Conservation (phyloP, 2,797 vertebrate genomes). For the Lateolabrax maculatus region DNA sequence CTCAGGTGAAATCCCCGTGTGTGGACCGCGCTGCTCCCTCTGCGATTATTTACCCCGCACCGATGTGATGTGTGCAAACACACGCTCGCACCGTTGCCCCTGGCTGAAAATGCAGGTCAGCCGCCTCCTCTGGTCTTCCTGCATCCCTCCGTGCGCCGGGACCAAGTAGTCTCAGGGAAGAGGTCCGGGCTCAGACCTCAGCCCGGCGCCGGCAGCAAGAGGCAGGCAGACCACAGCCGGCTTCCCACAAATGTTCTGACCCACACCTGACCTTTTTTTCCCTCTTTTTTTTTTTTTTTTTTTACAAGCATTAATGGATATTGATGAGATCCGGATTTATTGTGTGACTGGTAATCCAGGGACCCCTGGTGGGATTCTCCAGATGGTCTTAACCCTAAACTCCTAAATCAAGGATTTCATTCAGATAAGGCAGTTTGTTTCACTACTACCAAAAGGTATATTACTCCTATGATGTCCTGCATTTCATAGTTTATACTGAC, state of each 20-base stretch:
- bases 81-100: slow-evolving; percentile 59
- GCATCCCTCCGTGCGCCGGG: no score
- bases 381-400: slow-evolving; percentile 67
- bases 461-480: neutral
- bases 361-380: slow-evolving; percentile 61
- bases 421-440: slow-evolving; percentile 34
- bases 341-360: slow-evolving; percentile 62
- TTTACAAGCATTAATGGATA: slow-evolving; percentile 58
- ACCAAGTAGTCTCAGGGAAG: slow-evolving; percentile 26
- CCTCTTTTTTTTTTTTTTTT: slow-evolving; percentile 9
- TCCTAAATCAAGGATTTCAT: slow-evolving; percentile 56
- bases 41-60: slow-evolving; percentile 84
- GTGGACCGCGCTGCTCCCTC: slow-evolving; percentile 69
- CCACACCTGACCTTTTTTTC: slow-evolving; percentile 49
- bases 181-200: slow-evolving; percentile 57
- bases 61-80: slow-evolving; percentile 84
- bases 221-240: slow-evolving; percentile 53
- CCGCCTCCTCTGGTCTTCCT: no score
- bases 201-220: slow-evolving; percentile 47
- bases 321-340: slow-evolving; percentile 74
- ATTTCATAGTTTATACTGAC: neutral
- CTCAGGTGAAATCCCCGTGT: slow-evolving; percentile 23
- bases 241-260: slow-evolving; percentile 63
- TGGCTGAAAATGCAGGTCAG: slow-evolving; percentile 33
- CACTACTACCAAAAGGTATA: slow-evolving; percentile 2